Evolutionary conservation across 2,888 invertebrate species (phyloP).

Genomic region (Drosophila eohydei): DNA sequence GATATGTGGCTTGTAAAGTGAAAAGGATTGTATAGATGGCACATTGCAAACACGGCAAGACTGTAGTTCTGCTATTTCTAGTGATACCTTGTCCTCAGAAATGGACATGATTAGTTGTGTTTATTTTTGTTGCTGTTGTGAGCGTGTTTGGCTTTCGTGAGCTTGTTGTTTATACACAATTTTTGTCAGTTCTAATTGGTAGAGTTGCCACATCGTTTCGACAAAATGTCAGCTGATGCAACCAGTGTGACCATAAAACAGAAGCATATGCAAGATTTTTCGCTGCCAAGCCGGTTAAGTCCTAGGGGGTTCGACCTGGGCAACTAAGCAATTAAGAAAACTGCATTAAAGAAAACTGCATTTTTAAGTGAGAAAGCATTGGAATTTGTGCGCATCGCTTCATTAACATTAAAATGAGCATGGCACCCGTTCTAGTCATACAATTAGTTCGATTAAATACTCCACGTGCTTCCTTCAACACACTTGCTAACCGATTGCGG

Average conservation of each 20-base stretch:
- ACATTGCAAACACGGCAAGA: conserved; percentile 81
- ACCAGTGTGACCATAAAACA: conserved; percentile 39
- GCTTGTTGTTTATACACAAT: conserved; percentile 32
- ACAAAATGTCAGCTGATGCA: conserved; percentile 44
- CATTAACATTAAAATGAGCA: conserved; percentile 34
- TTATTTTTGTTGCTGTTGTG: conserved; percentile 3
- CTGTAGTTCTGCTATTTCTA: conserved; percentile 35
- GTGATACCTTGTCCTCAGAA: conserved; percentile 1
- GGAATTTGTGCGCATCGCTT: conserved; percentile 18
- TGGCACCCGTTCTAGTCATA: conserved; percentile 51
- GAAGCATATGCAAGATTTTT: conserved; percentile 32
- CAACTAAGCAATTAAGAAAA: conserved; percentile 13
- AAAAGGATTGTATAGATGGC: conserved; percentile 65
- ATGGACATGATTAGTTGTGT: conserved; percentile 25
- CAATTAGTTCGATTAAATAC: conserved; percentile 51
- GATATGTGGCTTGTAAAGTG: conserved; percentile 71
- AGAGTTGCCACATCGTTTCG: conserved; percentile 32
- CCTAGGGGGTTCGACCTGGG: conserved; percentile 16
- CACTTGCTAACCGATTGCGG: conserved; percentile 33
- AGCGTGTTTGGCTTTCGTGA: not conserved
- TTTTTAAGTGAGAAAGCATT: conserved; percentile 23
- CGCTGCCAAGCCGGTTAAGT: conserved; percentile 50
- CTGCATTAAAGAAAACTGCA: conserved; percentile 18
- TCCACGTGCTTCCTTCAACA: conserved; percentile 43
- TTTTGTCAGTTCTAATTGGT: not conserved